Evolutionary conservation across 2,888 invertebrate genomes (phyloP), one percentile per base, ranked within the genome.

Genomic region (Pediacus dermestoides): DNA sequence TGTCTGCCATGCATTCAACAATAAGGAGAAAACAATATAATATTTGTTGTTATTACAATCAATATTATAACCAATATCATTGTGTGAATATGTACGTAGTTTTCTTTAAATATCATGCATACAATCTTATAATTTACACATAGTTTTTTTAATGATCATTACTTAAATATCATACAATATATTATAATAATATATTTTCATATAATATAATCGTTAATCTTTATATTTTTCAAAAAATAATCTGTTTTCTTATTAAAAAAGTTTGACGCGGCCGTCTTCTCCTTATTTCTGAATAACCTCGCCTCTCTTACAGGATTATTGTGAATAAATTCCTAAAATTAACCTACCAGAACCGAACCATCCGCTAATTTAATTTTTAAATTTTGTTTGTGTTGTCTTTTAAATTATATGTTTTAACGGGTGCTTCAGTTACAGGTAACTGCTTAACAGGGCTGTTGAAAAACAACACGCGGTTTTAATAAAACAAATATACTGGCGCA

Each of bases 201-300:
- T 60, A 60, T 55, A 58, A 57, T 56, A 23, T 23, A 9, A 28
- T 28, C 10, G 57, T 56, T 56, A 52, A 50, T 55, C 55, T 60
- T 63, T 60, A 61, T 63, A 66, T 66, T 62, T 67, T 66, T 66
- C 67, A 63, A 70, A 70, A 71, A 70, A 70, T 69, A 69, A 66
- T 66, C 63, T 65, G 58, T 66, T 61, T 52, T 52, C 47, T 55
- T 56, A 59, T 55, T 54, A 58, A 50, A 56, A 50, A 55, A 37
- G 38, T 23, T 9, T 23, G 10, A 23, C 3, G 10, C 3, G n/a
- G 10, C 26, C 31, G 38, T 42, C 34, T 67, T 67, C 69, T 68
- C 67, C 66, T 66, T 60, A 63, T 67, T 67, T 57, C 53, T 67
- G 68, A 67, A 67, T 61, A 59, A 63, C 63, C 64, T 65, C 64